phyloP scores from a whole-genome alignment of 2,888 invertebrate genomes.

The Diaperis boleti region DNA sequence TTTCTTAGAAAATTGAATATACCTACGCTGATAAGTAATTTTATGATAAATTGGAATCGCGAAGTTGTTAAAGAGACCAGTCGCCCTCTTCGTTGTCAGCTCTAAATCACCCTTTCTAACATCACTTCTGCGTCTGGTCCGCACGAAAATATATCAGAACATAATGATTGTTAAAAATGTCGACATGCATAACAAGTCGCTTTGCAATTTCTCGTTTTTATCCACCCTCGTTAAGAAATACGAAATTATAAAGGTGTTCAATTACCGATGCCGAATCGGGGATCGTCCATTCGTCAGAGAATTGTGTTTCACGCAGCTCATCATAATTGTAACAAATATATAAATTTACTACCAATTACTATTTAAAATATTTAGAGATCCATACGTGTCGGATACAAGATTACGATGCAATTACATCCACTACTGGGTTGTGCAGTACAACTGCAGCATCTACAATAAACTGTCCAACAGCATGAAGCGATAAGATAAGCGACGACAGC shows the following conservation, averaged over 20 bases:
- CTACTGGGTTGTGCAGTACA: no score
- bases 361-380: no score
- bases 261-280: conserved; percentile 11
- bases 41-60: conserved; percentile 48
- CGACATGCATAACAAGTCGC: conserved; percentile 44
- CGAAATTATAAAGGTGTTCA: conserved; percentile 18
- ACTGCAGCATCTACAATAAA: no score
- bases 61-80: conserved; percentile 43
- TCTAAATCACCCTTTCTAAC: conserved; percentile 36
- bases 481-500: no score
- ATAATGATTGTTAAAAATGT: conserved; percentile 48
- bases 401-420: no score
- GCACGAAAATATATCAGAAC: conserved; percentile 42
- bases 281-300: no score
- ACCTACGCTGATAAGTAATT: conserved; percentile 47
- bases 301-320: no score
- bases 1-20: conserved; percentile 46
- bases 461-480: no score
- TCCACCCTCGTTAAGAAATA: conserved; percentile 28
- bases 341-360: no score
- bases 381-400: no score
- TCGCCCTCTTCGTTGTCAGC: conserved; percentile 24
- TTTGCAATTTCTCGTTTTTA: conserved; percentile 34
- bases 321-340: no score
- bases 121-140: conserved; percentile 36